Evolutionary conservation across 2,888 invertebrate genomes (phyloP).

Genomic region (Sphaeridia pumilis): DNA sequence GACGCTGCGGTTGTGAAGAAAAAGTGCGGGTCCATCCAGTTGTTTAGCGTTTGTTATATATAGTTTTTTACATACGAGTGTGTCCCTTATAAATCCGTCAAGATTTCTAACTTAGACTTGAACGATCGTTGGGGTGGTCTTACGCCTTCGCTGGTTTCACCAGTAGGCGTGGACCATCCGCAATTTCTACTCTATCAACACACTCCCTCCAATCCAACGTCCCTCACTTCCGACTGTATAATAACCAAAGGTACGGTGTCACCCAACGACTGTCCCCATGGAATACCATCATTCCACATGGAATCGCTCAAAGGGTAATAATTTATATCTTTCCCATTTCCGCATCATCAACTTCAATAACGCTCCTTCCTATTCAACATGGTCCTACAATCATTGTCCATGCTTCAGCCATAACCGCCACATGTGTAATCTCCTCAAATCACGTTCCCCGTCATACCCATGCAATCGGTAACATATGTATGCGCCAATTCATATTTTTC

Average conservation of each 20-base stretch:
- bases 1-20: no score
- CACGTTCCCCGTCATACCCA: no score
- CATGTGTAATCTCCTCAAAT: no score
- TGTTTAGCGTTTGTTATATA: no score
- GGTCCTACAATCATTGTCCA: no score
- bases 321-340: slow-evolving; percentile 31
- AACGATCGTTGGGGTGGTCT: slow-evolving; percentile 92
- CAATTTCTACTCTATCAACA: slow-evolving; percentile 29
- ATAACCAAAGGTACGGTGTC: slow-evolving; percentile 2
- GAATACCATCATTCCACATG: neutral
- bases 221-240: slow-evolving; percentile 31
- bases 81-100: slow-evolving; percentile 59
- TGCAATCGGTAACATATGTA: no score
- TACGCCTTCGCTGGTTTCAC: slow-evolving; percentile 53
- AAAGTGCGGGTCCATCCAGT: no score
- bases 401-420: no score
- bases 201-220: slow-evolving; percentile 32
- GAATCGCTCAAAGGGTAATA: slow-evolving; percentile 52
- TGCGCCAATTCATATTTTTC: no score
- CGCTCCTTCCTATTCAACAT: no score
- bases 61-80: no score
- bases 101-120: slow-evolving; percentile 96
- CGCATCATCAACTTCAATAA: no score
- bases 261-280: neutral
- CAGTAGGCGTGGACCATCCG: slow-evolving; percentile 35